Evolutionary conservation across 2,797 vertebrate genomes (phyloP), one percentile per base, ranked within the genome.

Genomic region (Australoheros facetus): DNA sequence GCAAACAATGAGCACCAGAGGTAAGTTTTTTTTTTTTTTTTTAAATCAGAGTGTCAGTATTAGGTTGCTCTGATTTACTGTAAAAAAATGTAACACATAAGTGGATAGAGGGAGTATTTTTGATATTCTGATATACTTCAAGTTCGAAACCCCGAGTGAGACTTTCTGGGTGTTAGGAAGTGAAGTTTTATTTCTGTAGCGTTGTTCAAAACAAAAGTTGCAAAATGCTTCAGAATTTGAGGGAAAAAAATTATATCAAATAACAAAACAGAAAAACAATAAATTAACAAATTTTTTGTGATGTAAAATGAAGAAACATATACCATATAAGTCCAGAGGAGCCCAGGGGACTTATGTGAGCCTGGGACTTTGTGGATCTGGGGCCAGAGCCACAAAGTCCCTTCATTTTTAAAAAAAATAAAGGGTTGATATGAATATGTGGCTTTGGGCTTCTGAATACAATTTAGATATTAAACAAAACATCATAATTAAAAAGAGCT

Each of bases 51-150:
- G 42, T 64, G 23, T 76, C 21, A 39, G 34, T 56, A 17, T 3
- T 69, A 51, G 42, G 34, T 79, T 71, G 81, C 26, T 80, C 19
- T 80, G 30, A 69, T n/a, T 77, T 21, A 45, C 26, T 48, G 54
- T 79, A 45, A 34, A 75, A 42, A 78, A 79, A 81, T 60, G 14
- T 75, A 37, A 77, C 21, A 53, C 21, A 76, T 32, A 79, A 57
- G 45, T 73, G 37, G 39, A 77, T 80, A 81, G 71, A 72, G 62
- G 74, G 39, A 78, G n/a, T 12, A 28, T 45, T 79, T 10, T 71
- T 80, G 0, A 56, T 26, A 26, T 26, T 26, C 62, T 73, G 30
- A 62, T 13, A 7, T 45, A 14, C 34, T 28, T 80, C 7, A 58
- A 32, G 45, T 77, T n/a, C 13, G 17, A 55, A 82, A 51, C 3